phyloP scores from a whole-genome alignment of 92 coral and sea anemone genomes.

The Blastomussa wellsi region DNA sequence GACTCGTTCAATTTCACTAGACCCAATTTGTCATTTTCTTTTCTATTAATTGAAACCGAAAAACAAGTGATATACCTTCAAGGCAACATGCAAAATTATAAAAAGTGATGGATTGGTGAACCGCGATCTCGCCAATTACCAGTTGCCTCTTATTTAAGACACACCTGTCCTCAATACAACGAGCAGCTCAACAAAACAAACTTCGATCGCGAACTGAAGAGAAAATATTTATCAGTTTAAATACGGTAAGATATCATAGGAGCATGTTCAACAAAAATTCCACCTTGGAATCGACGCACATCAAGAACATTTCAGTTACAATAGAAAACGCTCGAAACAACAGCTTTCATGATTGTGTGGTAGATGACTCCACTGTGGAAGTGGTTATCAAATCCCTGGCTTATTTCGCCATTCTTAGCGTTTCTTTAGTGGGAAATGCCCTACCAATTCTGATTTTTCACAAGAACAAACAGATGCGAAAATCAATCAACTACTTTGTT shows the following conservation, averaged over 20 bases:
- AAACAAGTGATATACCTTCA: too few species aligned
- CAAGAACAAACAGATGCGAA: slow-evolving; percentile 9
- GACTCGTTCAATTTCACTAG: too few species aligned
- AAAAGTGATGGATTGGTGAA: too few species aligned
- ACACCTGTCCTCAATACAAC: too few species aligned
- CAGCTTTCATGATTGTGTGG: neutral
- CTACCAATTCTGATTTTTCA: neutral
- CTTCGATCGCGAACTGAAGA: too few species aligned
- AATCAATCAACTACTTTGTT: slow-evolving; percentile 21
- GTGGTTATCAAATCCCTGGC: slow-evolving; percentile 5
- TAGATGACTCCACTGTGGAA: neutral
- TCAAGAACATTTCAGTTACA: neutral
- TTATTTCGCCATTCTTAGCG: neutral
- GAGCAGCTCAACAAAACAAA: too few species aligned
- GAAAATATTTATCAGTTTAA: too few species aligned
- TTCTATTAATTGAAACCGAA: too few species aligned
- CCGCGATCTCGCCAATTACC: too few species aligned
- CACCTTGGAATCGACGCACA: neutral
- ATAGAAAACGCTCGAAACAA: neutral
- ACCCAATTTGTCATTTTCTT: too few species aligned
- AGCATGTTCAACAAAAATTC: neutral
- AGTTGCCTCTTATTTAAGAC: too few species aligned
- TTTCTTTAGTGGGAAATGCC: slow-evolving; percentile 15
- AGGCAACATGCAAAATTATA: too few species aligned
- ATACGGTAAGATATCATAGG: neutral